Conservation (phyloP, 2,888 invertebrate species). For the Lochmaea capreae region DNA sequence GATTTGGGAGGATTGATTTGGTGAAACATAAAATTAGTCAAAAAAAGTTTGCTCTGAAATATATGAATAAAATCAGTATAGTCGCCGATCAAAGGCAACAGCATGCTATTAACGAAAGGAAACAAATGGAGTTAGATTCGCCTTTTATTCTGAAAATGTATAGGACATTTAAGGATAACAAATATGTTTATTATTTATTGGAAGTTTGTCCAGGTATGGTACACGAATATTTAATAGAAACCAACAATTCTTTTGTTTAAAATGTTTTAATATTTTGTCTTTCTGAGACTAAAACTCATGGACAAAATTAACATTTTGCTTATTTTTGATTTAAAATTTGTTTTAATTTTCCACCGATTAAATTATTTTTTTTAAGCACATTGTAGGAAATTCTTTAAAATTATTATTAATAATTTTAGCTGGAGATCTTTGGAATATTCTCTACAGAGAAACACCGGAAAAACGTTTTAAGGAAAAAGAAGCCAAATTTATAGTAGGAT, state of each 20-base stretch:
- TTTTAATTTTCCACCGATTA: too few relatives aligned
- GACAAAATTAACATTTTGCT: too few relatives aligned
- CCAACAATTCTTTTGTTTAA: neutral
- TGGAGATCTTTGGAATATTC: slow-evolving; percentile 93
- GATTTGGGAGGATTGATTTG: slow-evolving; percentile 90
- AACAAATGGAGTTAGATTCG: slow-evolving; percentile 64
- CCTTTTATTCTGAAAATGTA: slow-evolving; percentile 75
- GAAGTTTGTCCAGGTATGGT: slow-evolving; percentile 82
- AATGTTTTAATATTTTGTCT: neutral
- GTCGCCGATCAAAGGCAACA: slow-evolving; percentile 77
- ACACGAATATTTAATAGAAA: neutral
- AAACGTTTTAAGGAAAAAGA: slow-evolving; percentile 80
- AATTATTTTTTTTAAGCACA: too few relatives aligned
- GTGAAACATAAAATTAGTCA: slow-evolving; percentile 60
- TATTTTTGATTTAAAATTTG: too few relatives aligned
- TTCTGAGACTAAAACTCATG: too few relatives aligned
- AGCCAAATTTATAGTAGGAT: slow-evolving; percentile 85
- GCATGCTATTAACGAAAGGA: slow-evolving; percentile 76
- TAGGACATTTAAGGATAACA: slow-evolving; percentile 88
- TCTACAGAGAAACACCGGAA: slow-evolving; percentile 77
- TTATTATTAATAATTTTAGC: slow-evolving; percentile 63
- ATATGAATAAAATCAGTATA: slow-evolving; percentile 75
- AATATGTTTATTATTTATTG: slow-evolving; percentile 92
- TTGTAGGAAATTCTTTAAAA: too few relatives aligned
- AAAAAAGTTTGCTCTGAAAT: slow-evolving; percentile 74